phyloP scores from a whole-genome alignment of 1,140 invertebrate genomes.

The Microplitis mediator region DNA sequence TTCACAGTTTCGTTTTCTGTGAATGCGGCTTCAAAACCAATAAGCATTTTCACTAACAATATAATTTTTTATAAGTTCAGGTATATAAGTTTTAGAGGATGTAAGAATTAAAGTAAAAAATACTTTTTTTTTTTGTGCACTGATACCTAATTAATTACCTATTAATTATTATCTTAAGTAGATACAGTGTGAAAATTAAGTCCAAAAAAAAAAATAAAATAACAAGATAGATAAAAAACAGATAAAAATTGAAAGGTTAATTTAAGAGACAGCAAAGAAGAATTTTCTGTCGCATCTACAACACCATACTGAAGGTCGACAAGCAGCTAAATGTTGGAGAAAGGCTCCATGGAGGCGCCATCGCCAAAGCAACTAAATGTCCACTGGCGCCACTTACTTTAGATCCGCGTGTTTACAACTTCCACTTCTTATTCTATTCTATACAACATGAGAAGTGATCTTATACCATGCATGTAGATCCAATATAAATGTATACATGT shows the following conservation, averaged over 20 bases:
- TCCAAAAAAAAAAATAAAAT: background rate
- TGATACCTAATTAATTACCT: too few species aligned
- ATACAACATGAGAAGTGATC: background rate
- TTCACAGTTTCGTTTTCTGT: too few species aligned
- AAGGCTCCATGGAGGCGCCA: slow-evolving; percentile 22
- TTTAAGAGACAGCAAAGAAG: background rate
- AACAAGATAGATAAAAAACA: background rate
- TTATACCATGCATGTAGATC: too few species aligned
- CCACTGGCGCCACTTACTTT: slow-evolving; percentile 13
- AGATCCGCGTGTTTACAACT: slow-evolving; percentile 13
- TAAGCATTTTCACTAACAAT: too few species aligned
- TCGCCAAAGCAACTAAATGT: slow-evolving; percentile 9
- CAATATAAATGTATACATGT: too few species aligned
- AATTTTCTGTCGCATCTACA: slow-evolving; percentile 14
- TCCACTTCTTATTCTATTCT: background rate
- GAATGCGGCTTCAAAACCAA: too few species aligned
- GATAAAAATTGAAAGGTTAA: background rate
- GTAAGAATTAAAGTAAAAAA: too few species aligned
- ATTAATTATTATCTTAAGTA: too few species aligned
- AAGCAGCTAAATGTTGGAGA: slow-evolving; percentile 14
- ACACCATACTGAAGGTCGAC: slow-evolving; percentile 20
- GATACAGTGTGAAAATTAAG: too few species aligned
- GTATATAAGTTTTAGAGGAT: too few species aligned
- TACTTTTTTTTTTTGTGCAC: too few species aligned
- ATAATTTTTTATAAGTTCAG: too few species aligned